Conservation (phyloP, 2,113 vertebrate species). For the Heteronetta atricapilla region DNA sequence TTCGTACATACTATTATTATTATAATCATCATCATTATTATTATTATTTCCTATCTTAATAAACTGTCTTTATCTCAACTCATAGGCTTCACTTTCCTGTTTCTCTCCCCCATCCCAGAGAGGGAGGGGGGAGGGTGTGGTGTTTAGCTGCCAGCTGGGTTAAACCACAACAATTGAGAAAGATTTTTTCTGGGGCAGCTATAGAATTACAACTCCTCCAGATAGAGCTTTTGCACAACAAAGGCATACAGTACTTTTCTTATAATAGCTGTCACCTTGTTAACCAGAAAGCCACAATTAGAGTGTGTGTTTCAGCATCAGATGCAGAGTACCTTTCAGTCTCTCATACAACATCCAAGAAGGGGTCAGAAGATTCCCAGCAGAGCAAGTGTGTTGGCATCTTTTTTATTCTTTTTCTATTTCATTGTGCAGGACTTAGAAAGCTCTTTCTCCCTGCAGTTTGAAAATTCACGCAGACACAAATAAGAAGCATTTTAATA, state of each 20-base stretch:
- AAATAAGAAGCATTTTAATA: background rate
- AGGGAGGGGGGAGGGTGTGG: too few species aligned
- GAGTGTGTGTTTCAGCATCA: background rate
- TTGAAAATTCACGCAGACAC: background rate
- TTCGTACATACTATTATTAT: too few species aligned
- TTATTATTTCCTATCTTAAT: too few species aligned
- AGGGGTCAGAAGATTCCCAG: background rate
- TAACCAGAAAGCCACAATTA: background rate
- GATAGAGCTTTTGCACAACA: background rate
- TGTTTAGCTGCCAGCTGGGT: too few species aligned
- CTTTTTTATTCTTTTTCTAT: background rate
- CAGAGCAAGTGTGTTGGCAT: background rate
- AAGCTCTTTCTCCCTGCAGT: background rate
- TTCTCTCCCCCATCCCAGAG: too few species aligned
- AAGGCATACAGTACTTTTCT: background rate
- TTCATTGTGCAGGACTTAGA: background rate
- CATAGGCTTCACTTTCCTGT: too few species aligned
- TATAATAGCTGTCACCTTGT: background rate
- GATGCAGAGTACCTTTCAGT: background rate
- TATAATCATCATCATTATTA: too few species aligned
- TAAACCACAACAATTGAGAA: background rate
- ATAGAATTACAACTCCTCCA: background rate
- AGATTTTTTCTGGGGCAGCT: background rate
- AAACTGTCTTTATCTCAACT: too few species aligned
- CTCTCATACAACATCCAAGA: background rate